Base-by-base conservation (phyloP, 2,113 vertebrate genomes). In the Coptodon rendalli region DNA sequence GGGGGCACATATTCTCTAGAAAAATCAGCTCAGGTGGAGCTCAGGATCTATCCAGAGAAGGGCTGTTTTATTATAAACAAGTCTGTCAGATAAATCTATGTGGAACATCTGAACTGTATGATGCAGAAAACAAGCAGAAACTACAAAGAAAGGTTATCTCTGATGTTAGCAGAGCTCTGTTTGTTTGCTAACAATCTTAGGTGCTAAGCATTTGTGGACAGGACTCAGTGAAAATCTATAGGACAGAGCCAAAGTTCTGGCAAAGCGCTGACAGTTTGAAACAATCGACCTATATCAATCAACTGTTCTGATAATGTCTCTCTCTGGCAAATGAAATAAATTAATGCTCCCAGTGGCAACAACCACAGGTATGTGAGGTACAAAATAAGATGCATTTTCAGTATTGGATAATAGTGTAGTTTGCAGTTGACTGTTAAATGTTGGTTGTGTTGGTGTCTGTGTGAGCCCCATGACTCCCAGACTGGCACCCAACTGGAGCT, bases 381-480 rank as follows among this genome's bases (percentile, higher is more conserved):
- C 61, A 2, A 66, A 66, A 66, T 66, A 66, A 66, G 61, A 66
- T 66, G 61, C 6, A 38, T 66, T 66, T 66, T 2, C 34, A 66
- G 34, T 22, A 66, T 66, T 66, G 31, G 61, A 66, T 66, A 66
- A n/a, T 66, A 66, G 61, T n/a, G 61, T 36, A 38, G 17, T 38
- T 66, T 66, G 17, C 61, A 38, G 31, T 7, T 66, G 61, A 66
- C 31, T 66, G 31, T 38, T 48, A 1, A 7, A 29, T 50, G 43
- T 27, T 43, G 40, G 40, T 0, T 45, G 68, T 45, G 68, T 27
- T 73, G 13, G 38, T 45, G 68, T 76, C 68, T 76, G 4, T 48
- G 9, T 76, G 6, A 76, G 16, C 16, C 43, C 43, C 27, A 50
- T 29, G 27, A 50, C 43, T 48, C 16, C 40, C 9, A 78, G 43